These are phyloP conservation scores for Phengaris alcon DNA, from an alignment of 2,888 invertebrate genomes.

Conservation along the genomic window DNA sequence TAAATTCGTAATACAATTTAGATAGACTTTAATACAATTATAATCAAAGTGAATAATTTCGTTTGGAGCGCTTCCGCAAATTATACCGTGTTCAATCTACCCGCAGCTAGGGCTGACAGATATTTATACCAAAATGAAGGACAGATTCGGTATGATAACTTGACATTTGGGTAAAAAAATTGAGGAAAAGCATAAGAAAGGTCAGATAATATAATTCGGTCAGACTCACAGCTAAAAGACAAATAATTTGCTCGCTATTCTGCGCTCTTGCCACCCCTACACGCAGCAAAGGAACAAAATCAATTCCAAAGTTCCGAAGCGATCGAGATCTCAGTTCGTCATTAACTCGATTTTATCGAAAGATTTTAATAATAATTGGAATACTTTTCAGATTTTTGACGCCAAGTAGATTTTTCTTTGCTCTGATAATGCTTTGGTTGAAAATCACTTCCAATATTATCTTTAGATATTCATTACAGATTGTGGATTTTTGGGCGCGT, in stretches of 20 bases:
- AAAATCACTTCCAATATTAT: conserved; percentile 17
- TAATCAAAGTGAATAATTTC: conserved; percentile 35
- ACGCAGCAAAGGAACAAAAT: conserved; percentile 69
- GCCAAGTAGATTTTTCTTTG: conserved; percentile 57
- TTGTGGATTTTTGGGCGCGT: neutral
- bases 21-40: conserved; percentile 11
- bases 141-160: neutral
- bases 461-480: conserved; percentile 24
- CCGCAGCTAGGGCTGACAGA: conserved; percentile 51
- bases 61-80: conserved; percentile 60
- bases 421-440: conserved; percentile 1
- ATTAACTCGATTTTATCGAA: conserved; percentile 76
- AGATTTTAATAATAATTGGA: conserved; percentile 72
- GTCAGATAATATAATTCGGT: too few relatives aligned
- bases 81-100: conserved; percentile 63
- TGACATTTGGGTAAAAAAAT: too few relatives aligned
- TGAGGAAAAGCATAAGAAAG: too few relatives aligned
- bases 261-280: conserved; percentile 39
- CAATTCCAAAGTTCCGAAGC: conserved; percentile 64
- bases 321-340: conserved; percentile 72
- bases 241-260: too few relatives aligned
- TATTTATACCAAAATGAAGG: neutral
- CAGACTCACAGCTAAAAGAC: too few relatives aligned
- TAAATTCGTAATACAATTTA: conserved; percentile 10
- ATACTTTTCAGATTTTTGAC: conserved; percentile 63